phyloP scores from a whole-genome alignment of 1,140 invertebrate genomes.

The Tetramorium alpestre region DNA sequence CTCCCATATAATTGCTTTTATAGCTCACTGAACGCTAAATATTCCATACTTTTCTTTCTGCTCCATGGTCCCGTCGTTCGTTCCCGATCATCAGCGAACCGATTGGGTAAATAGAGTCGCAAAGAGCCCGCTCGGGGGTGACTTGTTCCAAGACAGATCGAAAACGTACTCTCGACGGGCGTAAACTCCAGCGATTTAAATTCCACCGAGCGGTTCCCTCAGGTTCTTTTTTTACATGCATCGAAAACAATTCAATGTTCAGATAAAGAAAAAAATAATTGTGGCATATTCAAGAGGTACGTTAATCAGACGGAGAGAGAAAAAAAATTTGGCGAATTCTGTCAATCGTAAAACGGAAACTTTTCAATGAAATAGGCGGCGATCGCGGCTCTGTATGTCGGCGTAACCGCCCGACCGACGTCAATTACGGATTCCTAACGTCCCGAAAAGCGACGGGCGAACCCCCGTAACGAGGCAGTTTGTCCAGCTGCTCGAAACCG shows the following conservation, averaged over 20 bases:
- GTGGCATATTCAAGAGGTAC: neutral
- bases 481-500: constrained; percentile 30
- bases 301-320: neutral
- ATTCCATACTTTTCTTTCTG: constrained; percentile 84
- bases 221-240: neutral
- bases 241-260: neutral
- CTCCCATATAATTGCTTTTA: constrained; percentile 85
- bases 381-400: constrained; percentile 31
- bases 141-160: constrained; percentile 71
- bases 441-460: constrained; percentile 57
- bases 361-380: constrained; percentile 52
- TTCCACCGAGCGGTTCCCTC: neutral
- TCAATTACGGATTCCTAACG: constrained; percentile 48
- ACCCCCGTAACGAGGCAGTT: constrained; percentile 48
- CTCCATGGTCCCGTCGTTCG: constrained; percentile 70
- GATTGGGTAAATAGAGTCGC: constrained; percentile 81
- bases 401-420: constrained; percentile 5
- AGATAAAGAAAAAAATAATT: neutral
- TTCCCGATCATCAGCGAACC: constrained; percentile 80
- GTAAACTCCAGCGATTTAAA: constrained; percentile 47
- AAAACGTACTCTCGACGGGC: constrained; percentile 40
- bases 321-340: constrained; percentile 52
- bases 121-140: constrained; percentile 48
- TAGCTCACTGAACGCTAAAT: constrained; percentile 85
- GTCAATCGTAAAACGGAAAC: constrained; percentile 55